Evolutionary conservation across 2,888 invertebrate species (phyloP).

Genomic region (Cremastinae sp.): DNA sequence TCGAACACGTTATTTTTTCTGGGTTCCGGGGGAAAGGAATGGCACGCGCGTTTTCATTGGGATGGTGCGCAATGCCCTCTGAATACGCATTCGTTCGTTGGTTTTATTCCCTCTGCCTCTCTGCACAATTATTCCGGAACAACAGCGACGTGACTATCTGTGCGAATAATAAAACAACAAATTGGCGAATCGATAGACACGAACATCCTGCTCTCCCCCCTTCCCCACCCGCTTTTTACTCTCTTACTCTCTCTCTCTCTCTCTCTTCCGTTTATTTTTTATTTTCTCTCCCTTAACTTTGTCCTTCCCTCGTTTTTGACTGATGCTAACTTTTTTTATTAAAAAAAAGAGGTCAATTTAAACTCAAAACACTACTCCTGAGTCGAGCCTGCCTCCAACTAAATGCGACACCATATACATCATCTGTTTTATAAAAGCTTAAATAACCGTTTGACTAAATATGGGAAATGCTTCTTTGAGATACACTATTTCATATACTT

Average conservation of each 20-base stretch:
- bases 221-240: not conserved
- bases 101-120: constrained; percentile 13
- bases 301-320: constrained; percentile 12
- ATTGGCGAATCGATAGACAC: constrained; percentile 46
- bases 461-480: no score
- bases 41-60: constrained; percentile 11
- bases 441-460: no score
- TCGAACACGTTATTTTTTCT: constrained; percentile 40
- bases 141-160: constrained; percentile 50
- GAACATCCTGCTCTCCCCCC: not conserved
- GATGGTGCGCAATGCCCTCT: constrained; percentile 11
- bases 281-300: not conserved
- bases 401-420: constrained; percentile 13
- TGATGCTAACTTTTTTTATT: constrained; percentile 31
- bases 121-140: constrained; percentile 57
- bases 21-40: not conserved
- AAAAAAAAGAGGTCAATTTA: no score
- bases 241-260: not conserved
- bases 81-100: constrained; percentile 43
- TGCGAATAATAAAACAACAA: constrained; percentile 58
- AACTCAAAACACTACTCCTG: no score
- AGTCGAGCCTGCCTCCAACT: no score
- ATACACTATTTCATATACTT: no score
- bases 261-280: constrained; percentile 8
- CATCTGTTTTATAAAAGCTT: constrained; percentile 8